Percentiles rank a stretch among this genome's conserved stretches.
These are phyloP conservation scores for Drosophila meridionalis DNA, from an alignment of 2,888 invertebrate genomes.

Conservation along the genomic window DNA sequence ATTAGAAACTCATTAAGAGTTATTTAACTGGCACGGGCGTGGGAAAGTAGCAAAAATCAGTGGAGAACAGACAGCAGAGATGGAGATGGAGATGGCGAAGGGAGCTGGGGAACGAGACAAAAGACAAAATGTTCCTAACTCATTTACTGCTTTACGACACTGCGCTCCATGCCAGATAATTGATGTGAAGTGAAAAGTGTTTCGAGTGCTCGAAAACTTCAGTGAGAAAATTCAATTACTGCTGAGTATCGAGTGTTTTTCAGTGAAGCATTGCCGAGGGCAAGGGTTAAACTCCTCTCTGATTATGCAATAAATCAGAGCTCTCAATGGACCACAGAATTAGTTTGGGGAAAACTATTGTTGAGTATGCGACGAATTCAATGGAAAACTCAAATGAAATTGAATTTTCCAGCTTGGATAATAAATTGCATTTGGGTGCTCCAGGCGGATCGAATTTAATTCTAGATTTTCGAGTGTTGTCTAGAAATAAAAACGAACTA, in stretches of 20 bases:
- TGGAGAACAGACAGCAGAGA: constrained; percentile 1
- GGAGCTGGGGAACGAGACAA: not conserved
- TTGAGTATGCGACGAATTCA: constrained; percentile 16
- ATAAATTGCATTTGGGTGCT: constrained; percentile 17
- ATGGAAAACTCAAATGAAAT: constrained; percentile 24
- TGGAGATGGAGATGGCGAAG: not conserved
- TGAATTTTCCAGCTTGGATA: not conserved
- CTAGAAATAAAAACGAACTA: not conserved
- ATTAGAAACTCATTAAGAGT: constrained; percentile 73
- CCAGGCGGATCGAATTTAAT: constrained; percentile 14
- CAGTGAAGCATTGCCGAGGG: constrained; percentile 18
- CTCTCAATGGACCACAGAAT: constrained; percentile 27
- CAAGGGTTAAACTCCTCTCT: constrained; percentile 24
- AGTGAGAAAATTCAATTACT: constrained; percentile 55
- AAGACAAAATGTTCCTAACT: constrained; percentile 17
- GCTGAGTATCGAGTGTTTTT: constrained; percentile 29
- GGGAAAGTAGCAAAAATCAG: constrained; percentile 54
- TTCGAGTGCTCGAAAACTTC: constrained; percentile 33
- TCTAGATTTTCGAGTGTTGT: constrained; percentile 9
- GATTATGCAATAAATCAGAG: constrained; percentile 54
- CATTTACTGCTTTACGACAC: constrained; percentile 40
- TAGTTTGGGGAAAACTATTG: constrained; percentile 22
- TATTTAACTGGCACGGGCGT: constrained; percentile 50
- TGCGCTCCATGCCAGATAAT: constrained; percentile 32
- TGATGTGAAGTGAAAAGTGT: constrained; percentile 54